Evolutionary conservation across 2,888 invertebrate species (phyloP).

Genomic region (Trilocha varians): DNA sequence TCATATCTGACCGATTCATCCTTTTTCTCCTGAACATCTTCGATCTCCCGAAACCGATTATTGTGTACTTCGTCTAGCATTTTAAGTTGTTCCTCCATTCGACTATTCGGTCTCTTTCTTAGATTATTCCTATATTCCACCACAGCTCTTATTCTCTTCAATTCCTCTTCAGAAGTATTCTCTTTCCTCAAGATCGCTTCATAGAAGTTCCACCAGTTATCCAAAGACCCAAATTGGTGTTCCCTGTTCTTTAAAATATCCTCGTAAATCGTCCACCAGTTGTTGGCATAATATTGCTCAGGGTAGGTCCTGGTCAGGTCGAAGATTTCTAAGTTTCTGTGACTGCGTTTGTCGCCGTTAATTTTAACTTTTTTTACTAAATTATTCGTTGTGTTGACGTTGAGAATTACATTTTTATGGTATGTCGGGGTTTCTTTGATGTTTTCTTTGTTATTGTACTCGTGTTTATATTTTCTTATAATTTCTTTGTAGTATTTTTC

Average conservation of each 20-base stretch:
- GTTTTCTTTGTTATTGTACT: slow-evolving; percentile 41
- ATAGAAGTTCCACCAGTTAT: slow-evolving; percentile 67
- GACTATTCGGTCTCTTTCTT: slow-evolving; percentile 40
- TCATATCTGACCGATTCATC: slow-evolving; percentile 59
- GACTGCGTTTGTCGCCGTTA: slow-evolving; percentile 31
- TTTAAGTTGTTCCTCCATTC: slow-evolving; percentile 53
- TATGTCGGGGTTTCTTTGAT: slow-evolving; percentile 13
- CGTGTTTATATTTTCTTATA: slow-evolving; percentile 47
- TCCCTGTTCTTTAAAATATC: slow-evolving; percentile 56
- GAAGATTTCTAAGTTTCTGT: slow-evolving; percentile 45
- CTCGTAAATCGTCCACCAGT: slow-evolving; percentile 68
- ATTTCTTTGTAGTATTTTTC: slow-evolving; percentile 65
- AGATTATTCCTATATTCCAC: slow-evolving; percentile 34
- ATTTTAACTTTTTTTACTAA: slow-evolving; percentile 21
- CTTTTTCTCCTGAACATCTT: slow-evolving; percentile 39
- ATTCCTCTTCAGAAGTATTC: slow-evolving; percentile 37
- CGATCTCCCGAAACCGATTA: slow-evolving; percentile 46
- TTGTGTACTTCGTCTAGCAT: slow-evolving; percentile 55
- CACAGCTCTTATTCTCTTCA: slow-evolving; percentile 36
- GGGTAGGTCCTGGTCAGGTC: slow-evolving; percentile 60
- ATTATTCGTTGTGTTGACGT: slow-evolving; percentile 27
- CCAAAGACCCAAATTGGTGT: slow-evolving; percentile 61
- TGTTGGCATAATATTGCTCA: slow-evolving; percentile 61
- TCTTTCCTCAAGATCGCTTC: slow-evolving; percentile 48
- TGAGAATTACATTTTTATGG: slow-evolving; percentile 39